Conservation (phyloP, 2,113 vertebrate species). For the Microcebus tavaratra region DNA sequence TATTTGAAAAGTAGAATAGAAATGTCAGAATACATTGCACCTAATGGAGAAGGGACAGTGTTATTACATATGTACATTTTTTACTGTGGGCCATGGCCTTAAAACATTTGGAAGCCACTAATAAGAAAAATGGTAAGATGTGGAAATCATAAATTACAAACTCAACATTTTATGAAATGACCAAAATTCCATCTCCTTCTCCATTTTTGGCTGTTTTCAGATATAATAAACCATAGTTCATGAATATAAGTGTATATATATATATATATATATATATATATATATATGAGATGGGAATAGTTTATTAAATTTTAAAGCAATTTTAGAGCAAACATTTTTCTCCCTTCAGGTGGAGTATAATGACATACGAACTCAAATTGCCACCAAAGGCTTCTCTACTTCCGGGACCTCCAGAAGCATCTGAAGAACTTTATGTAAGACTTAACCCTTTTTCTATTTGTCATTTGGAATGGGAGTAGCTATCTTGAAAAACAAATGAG, state of each 20-base stretch:
- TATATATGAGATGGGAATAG: not conserved
- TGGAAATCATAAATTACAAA: not conserved
- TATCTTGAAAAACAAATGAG: not conserved
- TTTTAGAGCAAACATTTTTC: conserved; percentile 48
- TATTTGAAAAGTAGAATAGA: not conserved
- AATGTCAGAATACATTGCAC: not conserved
- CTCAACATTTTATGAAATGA: not conserved
- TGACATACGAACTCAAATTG: conserved; percentile 98
- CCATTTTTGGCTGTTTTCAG: not conserved
- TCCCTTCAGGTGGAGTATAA: conserved; percentile 95
- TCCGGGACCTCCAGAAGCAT: conserved; percentile 89
- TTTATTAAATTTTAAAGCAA: conserved; percentile 37
- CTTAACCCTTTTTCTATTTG: conserved; percentile 16
- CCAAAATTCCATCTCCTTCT: not conserved
- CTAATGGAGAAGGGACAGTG: not conserved
- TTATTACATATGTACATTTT: not conserved
- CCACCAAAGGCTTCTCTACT: conserved; percentile 92
- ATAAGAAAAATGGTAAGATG: not conserved
- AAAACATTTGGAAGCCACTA: not conserved
- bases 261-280: not conserved
- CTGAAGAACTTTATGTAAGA: conserved; percentile 92
- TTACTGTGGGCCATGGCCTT: not conserved
- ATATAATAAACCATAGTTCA: not conserved
- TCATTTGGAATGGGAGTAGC: not conserved
- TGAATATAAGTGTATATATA: not conserved